Percentiles rank a stretch among this genome's conserved stretches.
These are phyloP conservation scores for Semaprochilodus insignis DNA, from an alignment of 2,797 vertebrate species.

Conservation along the genomic window DNA sequence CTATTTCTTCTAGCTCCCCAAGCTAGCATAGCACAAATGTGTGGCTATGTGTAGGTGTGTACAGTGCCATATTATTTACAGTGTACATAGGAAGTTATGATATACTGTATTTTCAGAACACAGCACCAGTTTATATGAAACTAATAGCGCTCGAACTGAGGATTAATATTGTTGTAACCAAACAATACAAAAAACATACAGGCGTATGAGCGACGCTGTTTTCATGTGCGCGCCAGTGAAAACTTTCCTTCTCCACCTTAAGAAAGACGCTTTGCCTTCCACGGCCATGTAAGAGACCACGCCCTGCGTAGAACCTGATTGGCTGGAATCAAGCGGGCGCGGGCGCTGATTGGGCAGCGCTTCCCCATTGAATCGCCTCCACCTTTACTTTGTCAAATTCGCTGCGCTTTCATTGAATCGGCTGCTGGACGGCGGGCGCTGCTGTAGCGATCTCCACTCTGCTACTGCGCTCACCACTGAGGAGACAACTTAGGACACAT, in stretches of 20 bases:
- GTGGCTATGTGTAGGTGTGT: too few species aligned
- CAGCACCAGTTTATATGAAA: too few species aligned
- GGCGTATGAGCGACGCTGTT: too few species aligned
- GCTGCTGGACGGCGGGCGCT: slow-evolving; percentile 59
- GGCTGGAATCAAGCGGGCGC: slow-evolving; percentile 56
- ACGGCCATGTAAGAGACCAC: slow-evolving; percentile 56
- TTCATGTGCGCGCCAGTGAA: neutral
- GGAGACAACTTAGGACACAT: neutral
- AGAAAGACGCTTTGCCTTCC: slow-evolving; percentile 48
- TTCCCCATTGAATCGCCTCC: slow-evolving; percentile 75
- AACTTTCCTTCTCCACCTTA: slow-evolving; percentile 67
- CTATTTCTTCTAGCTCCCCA: too few species aligned
- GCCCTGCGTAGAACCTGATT: slow-evolving; percentile 69
- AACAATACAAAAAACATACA: too few species aligned
- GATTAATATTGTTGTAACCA: too few species aligned
- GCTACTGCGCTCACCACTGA: neutral
- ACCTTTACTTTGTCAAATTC: slow-evolving; percentile 80
- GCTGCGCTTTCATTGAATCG: slow-evolving; percentile 78
- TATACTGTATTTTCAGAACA: too few species aligned
- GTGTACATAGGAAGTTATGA: too few species aligned
- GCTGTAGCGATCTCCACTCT: slow-evolving; percentile 19
- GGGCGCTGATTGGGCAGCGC: slow-evolving; percentile 71
- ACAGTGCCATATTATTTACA: too few species aligned
- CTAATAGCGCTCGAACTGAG: too few species aligned
- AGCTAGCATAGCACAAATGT: too few species aligned